Base-by-base conservation (phyloP, 2,888 invertebrate genomes). In the Drosophila mettleri region DNA sequence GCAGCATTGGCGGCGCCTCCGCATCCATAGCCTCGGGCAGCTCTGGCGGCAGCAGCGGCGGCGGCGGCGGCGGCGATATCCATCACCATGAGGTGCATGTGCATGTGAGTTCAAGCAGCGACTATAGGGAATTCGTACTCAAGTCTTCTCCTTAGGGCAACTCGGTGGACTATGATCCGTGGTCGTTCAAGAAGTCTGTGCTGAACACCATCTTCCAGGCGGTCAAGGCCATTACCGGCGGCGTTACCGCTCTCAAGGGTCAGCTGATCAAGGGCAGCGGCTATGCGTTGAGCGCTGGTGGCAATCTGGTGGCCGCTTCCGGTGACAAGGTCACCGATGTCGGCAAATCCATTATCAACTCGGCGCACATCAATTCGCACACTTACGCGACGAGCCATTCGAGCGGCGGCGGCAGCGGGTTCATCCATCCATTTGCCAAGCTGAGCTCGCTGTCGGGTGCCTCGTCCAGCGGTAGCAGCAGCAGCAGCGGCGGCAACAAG, bases 221-320 rank as follows among this genome's bases (percentile, higher is more conserved):
- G 0, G 95, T 97, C 1, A 97, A 97, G 90, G 97, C 97, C 14
- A 96, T 97, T 71, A 96, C 97, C 9, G 97, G 97, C 10, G 97
- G 97, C 49, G 96, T 97, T 10, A 95, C 97, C 3, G 97, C 97
- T 27, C 93, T 97, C n/a, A 97, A 97, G 88, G 97, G 97, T 0
- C 96, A 97, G 91, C 93, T 97, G 29, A 95, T 97, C 80, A 97
- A 97, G 92, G 97, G 97, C 41, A 95, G 97, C 57, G 97, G 97
- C 12, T 94, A 94, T 80, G 91, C 95, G 18, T 92, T 95, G 24
- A 93, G 94, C 20, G 94, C 94, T 12, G 94, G 94, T 78, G 95
- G 95, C 22, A 94, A 94, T 86, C 93, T 96, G 49, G 95, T 97
- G 63, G 94, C 95, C 14, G 94, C 94, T 20, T 95, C 96, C 83